phyloP scores from a whole-genome alignment of 1,140 invertebrate genomes.

The Zaprionus taronus region DNA sequence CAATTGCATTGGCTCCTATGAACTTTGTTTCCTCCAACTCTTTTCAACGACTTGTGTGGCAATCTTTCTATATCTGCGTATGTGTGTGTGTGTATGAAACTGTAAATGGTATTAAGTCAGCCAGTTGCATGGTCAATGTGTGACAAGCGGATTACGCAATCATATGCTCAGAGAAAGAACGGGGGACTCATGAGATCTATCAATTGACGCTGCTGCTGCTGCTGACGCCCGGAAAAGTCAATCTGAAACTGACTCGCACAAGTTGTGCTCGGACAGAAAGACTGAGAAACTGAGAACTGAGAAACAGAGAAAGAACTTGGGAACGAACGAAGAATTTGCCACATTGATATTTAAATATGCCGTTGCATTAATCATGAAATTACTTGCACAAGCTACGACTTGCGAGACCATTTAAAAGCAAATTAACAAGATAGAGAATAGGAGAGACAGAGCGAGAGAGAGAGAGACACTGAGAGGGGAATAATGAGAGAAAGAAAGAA shows the following conservation, averaged over 20 bases:
- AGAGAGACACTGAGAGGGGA: neutral
- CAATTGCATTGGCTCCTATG: neutral
- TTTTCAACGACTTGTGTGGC: conserved; percentile 14
- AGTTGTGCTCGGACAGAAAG: conserved; percentile 35
- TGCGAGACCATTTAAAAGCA: conserved; percentile 43
- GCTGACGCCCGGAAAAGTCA: conserved; percentile 64
- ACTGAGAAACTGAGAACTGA: conserved; percentile 6
- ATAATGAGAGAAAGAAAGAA: neutral
- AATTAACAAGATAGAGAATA: conserved; percentile 31
- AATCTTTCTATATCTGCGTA: neutral
- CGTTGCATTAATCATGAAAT: conserved; percentile 67
- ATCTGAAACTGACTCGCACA: conserved; percentile 39
- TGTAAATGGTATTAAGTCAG: conserved; percentile 42
- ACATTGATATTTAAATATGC: conserved; percentile 54
- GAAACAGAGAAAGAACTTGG: conserved; percentile 15
- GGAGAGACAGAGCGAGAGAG: no score
- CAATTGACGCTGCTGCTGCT: conserved; percentile 19
- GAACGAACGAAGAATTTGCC: conserved; percentile 30
- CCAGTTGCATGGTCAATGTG: conserved; percentile 31
- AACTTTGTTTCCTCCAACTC: neutral
- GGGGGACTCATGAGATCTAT: conserved; percentile 21
- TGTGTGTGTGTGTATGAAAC: conserved; percentile 7
- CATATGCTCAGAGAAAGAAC: conserved; percentile 27
- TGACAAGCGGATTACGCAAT: conserved; percentile 55
- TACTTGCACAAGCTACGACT: conserved; percentile 26